Evolutionary conservation across 2,888 invertebrate species (phyloP).

Genomic region (Epiblema foenella): DNA sequence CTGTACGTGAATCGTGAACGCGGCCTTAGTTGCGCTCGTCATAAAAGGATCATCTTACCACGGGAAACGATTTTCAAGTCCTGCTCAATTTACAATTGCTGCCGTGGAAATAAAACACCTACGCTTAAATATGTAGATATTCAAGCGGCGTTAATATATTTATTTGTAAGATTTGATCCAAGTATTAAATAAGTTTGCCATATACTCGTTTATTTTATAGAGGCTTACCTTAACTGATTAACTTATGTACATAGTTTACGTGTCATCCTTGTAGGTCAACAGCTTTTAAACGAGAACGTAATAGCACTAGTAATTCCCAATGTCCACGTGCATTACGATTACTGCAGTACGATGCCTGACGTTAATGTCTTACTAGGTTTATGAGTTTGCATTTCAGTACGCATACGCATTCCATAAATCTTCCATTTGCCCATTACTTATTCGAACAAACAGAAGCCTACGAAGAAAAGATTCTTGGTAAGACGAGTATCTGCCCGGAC

Average conservation of each 20-base stretch:
- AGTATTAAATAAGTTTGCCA: neutral
- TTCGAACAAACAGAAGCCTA: slow-evolving; percentile 6
- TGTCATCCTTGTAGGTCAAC: slow-evolving; percentile 37
- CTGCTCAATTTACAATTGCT: slow-evolving; percentile 12
- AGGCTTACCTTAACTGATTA: slow-evolving; percentile 24
- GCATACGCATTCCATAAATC: slow-evolving; percentile 7
- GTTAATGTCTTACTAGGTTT: slow-evolving; percentile 26
- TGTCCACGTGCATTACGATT: slow-evolving; percentile 31
- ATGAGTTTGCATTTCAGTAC: slow-evolving; percentile 12
- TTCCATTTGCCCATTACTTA: slow-evolving; percentile 20
- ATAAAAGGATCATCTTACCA: slow-evolving; percentile 8
- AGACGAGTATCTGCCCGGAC: too few species aligned
- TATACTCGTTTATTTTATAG: slow-evolving; percentile 6
- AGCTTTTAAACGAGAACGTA: slow-evolving; percentile 37
- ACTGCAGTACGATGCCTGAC: slow-evolving; percentile 24
- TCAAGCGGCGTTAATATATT: too few species aligned
- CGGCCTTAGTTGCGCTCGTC: too few species aligned
- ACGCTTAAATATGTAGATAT: neutral
- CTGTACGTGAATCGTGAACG: too few species aligned
- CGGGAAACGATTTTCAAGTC: slow-evolving; percentile 11
- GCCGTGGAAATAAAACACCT: neutral
- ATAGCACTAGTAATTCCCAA: slow-evolving; percentile 28
- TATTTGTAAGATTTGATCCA: neutral
- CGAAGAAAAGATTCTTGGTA: too few species aligned
- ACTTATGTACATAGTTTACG: slow-evolving; percentile 14